Evolutionary conservation across 2,797 vertebrate genomes (phyloP).

Genomic region (Sparus aurata): DNA sequence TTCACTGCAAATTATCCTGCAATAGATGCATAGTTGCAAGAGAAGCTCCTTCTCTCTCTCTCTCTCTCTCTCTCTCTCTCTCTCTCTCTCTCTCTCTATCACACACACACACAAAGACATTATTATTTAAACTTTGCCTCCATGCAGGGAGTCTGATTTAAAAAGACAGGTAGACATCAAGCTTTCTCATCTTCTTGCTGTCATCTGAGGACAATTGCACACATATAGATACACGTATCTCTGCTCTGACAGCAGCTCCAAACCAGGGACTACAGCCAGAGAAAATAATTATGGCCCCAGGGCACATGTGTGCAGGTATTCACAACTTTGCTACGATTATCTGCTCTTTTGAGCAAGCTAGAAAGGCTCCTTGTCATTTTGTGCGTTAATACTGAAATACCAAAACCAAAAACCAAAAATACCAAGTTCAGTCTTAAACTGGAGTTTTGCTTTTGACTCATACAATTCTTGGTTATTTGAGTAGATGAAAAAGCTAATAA

Average conservation of each 20-base stretch:
- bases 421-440: too few relatives aligned
- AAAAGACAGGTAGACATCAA: constrained; percentile 20
- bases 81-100: neutral
- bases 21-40: neutral
- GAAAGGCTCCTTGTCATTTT: too few relatives aligned
- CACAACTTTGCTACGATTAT: neutral
- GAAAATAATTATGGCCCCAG: neutral
- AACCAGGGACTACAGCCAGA: neutral
- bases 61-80: too few relatives aligned
- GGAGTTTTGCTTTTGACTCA: neutral
- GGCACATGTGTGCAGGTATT: neutral
- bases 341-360: neutral
- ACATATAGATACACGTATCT: too few relatives aligned
- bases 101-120: neutral
- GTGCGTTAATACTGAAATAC: too few relatives aligned
- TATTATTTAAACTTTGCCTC: constrained; percentile 15
- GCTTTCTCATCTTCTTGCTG: neutral
- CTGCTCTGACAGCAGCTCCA: neutral
- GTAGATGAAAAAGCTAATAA: neutral
- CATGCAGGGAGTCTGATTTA: constrained; percentile 10
- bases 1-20: constrained; percentile 22
- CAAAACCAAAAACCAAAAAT: too few relatives aligned
- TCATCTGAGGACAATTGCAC: neutral
- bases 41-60: neutral
- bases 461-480: neutral